Conservation (phyloP, 2,797 vertebrate species). For the Acrossocheilus fasciatus region DNA sequence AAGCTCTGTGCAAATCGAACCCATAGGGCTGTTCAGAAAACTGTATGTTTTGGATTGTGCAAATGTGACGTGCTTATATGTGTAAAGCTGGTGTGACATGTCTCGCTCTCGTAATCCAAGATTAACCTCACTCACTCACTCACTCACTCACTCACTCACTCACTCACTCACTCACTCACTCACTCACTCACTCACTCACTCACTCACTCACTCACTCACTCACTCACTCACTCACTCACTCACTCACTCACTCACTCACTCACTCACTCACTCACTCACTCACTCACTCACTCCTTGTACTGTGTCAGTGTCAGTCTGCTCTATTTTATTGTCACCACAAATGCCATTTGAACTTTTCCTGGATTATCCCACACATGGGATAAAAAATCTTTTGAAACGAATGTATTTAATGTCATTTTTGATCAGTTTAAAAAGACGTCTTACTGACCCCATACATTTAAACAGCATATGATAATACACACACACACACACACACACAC, state of each 20-base stretch:
- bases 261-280: neutral
- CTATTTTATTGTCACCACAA: neutral
- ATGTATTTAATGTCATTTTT: too few relatives aligned
- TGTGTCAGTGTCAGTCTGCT: neutral
- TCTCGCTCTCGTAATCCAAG: slow-evolving; percentile 56
- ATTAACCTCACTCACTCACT: slow-evolving; percentile 56
- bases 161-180: slow-evolving; percentile 1
- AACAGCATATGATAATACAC: too few relatives aligned
- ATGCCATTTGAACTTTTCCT: neutral
- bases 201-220: slow-evolving; percentile 20
- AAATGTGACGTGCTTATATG: slow-evolving; percentile 30
- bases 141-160: neutral
- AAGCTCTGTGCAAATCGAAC: slow-evolving; percentile 9
- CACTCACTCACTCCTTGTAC: slow-evolving; percentile 4
- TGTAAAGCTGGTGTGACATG: slow-evolving; percentile 52
- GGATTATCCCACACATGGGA: neutral
- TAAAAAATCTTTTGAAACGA: too few relatives aligned
- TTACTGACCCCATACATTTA: too few relatives aligned
- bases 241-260: slow-evolving; percentile 15
- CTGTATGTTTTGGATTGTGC: slow-evolving; percentile 41
- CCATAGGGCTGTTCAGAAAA: slow-evolving; percentile 34
- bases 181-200: too few relatives aligned
- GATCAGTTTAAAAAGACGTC: too few relatives aligned
- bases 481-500: too few relatives aligned
- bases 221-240: slow-evolving; percentile 16